Base-by-base conservation (phyloP, 2,888 invertebrate species). In the Meteorus cinctellus region DNA sequence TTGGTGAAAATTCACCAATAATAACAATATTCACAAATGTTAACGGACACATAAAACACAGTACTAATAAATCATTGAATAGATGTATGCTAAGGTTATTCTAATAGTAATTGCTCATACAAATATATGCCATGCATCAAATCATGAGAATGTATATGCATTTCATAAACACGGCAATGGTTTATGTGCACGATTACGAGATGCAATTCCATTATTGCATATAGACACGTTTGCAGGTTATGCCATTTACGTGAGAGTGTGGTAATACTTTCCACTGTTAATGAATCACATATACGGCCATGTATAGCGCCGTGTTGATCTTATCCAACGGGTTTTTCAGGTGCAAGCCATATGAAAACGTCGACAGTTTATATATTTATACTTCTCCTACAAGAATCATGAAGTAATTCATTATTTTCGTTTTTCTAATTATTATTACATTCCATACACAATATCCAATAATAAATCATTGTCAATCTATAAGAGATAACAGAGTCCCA, bases 241-340 rank as follows among this genome's bases (percentile, higher is more conserved):
- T 70, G 59, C 36, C 24, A 70, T 41, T 34, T 55, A 70, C 59
- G 48, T 48, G 48, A 27, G 41, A 41, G 63, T 63, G 63, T 34
- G 16, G 36, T 66, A 16, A 36, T 70, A 70, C 34, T 70, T 70
- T 70, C 69, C 34, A 70, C 59, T 55, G 59, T 59, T 70, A 70
- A 70, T 70, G 59, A 70, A 70, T 70, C 69, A 70, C 29, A 70
- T 19, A 19, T 48, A 24, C 29, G 27, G 29, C n/a, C 16, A 51
- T 41, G 55, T 70, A 24, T 24, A 51, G 55, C 12, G 36, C 65
- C 36, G 36, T n/a, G 65, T 24, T 41, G 55, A 59, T 70, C 55
- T 70, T 70, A 70, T 70, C 69, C 36, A 31, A 70, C 69, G n/a
- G 36, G 69, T 70, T 70, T 70, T 70, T 59, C 69, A 70, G 69